Conservation (phyloP, 1,140 invertebrate species). For the Oppia nitens region DNA sequence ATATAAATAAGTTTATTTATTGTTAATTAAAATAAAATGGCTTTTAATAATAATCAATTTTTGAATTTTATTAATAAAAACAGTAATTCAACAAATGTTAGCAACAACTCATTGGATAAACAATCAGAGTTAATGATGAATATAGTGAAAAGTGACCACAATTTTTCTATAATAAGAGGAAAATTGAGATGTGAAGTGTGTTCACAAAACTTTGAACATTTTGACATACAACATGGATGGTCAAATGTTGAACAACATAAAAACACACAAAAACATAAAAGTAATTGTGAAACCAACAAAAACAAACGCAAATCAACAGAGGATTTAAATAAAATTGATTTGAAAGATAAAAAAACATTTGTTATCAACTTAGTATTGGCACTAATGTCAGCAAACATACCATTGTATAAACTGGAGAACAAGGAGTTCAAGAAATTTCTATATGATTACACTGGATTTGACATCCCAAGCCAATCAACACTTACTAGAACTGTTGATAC, state of each 20-base stretch:
- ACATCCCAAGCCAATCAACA: not conserved
- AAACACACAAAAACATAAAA: not conserved
- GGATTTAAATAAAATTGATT: not conserved
- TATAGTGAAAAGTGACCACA: not conserved
- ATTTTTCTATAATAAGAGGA: not conserved
- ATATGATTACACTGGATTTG: not conserved
- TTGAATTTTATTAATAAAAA: too few species aligned
- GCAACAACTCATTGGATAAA: too few species aligned
- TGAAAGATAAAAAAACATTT: not conserved
- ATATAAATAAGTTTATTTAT: too few species aligned
- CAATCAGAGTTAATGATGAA: too few species aligned
- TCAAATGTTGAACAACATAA: not conserved
- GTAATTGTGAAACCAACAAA: not conserved
- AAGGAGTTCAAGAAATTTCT: not conserved
- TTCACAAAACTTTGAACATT: not conserved
- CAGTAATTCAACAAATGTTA: too few species aligned
- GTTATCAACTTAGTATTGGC: not conserved
- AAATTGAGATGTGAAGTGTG: not conserved
- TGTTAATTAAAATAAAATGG: too few species aligned
- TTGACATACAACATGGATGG: not conserved
- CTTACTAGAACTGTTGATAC: not conserved
- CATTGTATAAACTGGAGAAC: not conserved
- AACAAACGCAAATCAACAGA: not conserved
- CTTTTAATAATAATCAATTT: too few species aligned
- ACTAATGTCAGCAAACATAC: not conserved